Evolutionary conservation across 2,113 vertebrate genomes (phyloP), one percentile per base, ranked within the genome.

Genomic region (Fulmarus glacialis): DNA sequence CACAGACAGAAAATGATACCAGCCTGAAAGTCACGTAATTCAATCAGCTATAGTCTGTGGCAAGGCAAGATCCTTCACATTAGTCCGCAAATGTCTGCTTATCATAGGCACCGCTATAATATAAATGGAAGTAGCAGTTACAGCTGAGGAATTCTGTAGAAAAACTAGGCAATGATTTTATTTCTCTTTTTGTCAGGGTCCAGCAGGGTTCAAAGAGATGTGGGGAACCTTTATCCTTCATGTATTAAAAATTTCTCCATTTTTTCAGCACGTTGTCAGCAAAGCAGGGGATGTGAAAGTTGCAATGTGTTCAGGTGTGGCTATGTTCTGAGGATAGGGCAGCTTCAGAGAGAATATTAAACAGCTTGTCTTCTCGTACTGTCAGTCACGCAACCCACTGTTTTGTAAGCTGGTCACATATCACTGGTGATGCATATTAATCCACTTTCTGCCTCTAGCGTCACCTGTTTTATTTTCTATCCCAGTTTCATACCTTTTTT

Each of bases 381-480:
- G 88, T 95, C 82, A 80, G 67, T 94, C 89, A 88, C 59, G 82
- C 80, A 83, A 68, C 30, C 34, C 84, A 29, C n/a, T 18, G 2
- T 60, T 94, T 90, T 86, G 55, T 96, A 96, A 93, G 50, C 87
- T 24, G 38, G 87, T 93, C 92, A 97, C 68, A 81, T 71, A 91
- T 36, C 7, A 4, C 32, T 82, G 71, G 59, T 82, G 73, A 82
- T 92, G 42, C 1, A 8, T 90, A 75, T 90, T 94, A 93, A 97
- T 96, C 82, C 82, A 47, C 70, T 66, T 86, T 95, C 89, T 93
- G 67, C 82, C 87, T 96, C 38, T 23, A 95, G 67, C 60, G 91
- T 92, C 74, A 94, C 96, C 90, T 97, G 81, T 66, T 98, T 94
- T 97, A 94, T 98, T 98, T 97, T 96, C 79, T 88, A 18, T 97